Evolutionary conservation across 2,888 invertebrate genomes (phyloP).

Genomic region (Pardosa pseudoannulata): DNA sequence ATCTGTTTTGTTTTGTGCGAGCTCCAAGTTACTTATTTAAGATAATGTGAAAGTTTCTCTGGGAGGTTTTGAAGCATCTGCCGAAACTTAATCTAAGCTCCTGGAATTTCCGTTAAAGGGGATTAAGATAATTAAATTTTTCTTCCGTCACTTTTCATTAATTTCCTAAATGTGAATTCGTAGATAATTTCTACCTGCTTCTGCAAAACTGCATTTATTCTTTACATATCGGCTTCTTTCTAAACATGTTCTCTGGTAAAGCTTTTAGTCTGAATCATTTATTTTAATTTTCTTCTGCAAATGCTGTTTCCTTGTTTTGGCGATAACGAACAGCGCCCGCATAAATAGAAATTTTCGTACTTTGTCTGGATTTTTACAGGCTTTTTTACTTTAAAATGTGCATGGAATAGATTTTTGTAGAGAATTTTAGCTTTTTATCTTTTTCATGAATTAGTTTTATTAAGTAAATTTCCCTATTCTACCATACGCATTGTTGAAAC

Average conservation of each 20-base stretch:
- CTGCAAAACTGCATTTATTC: background rate
- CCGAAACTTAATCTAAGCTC: background rate
- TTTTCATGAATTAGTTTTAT: too few relatives aligned
- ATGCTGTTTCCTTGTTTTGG: too few relatives aligned
- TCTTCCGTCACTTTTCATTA: slow-evolving; percentile 10
- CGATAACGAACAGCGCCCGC: too few relatives aligned
- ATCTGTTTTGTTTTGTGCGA: background rate
- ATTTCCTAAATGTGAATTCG: background rate
- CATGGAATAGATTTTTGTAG: too few relatives aligned
- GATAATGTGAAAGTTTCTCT: background rate
- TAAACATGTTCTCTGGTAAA: background rate
- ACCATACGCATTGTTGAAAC: too few relatives aligned
- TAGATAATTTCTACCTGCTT: background rate
- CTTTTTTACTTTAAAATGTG: too few relatives aligned
- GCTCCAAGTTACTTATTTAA: background rate
- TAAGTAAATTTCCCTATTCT: too few relatives aligned
- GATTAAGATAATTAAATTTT: slow-evolving; percentile 14
- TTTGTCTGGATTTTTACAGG: too few relatives aligned
- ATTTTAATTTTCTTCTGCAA: background rate
- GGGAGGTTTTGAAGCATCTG: background rate
- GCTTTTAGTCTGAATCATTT: background rate
- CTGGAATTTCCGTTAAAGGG: slow-evolving; percentile 3
- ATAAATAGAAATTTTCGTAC: too few relatives aligned
- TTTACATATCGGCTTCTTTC: background rate
- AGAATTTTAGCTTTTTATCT: too few relatives aligned